Evolutionary conservation across 2,797 vertebrate species (phyloP), one percentile per base, ranked within the genome.

Genomic region (Linurgus olivaceus): DNA sequence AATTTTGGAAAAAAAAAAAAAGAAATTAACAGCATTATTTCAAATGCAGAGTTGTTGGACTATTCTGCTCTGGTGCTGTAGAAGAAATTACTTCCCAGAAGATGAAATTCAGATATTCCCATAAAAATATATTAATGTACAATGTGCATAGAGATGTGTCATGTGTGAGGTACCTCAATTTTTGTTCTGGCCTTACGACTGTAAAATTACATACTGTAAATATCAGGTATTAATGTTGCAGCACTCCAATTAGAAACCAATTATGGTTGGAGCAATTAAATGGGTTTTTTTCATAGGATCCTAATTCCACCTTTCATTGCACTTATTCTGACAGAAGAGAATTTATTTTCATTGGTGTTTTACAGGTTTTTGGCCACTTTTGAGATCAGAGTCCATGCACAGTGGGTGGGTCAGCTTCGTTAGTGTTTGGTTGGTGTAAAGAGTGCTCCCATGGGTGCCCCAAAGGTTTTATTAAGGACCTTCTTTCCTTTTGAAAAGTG

Each of bases 401-500:
- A 3, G 33, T 63, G 7, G n/a, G 58, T 19, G 42, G 42, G 80
- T 65, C 0, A 0, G 18, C 50, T 94, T 74, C 3, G 5, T 79
- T 82, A 35, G 38, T 37, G 31, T 83, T 85, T 70, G 65, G 59
- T 54, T 37, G 88, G 74, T 48, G 51, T 51, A 38, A 85, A 86
- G 47, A 83, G 7, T 7, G 12, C 28, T 92, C 17, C 65, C 68
- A 31, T 48, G 61, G 63, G 78, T 19, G 79, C 77, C 35, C n/a
- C 38, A 72, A 70, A 92, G 76, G 23, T 90, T 90, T 94, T 78
- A 68, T 72, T 84, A 65, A 80, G 65, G 47, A 72, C 28, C 33
- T 61, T 37, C 44, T 81, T 91, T 76, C 45, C n/a, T 77, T 86
- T 77, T 80, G 86, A 92, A 96, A 94, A 87, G 78, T 66, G n/a